Base-by-base conservation (phyloP, 2,113 vertebrate species). In the Halichoerus grypus region DNA sequence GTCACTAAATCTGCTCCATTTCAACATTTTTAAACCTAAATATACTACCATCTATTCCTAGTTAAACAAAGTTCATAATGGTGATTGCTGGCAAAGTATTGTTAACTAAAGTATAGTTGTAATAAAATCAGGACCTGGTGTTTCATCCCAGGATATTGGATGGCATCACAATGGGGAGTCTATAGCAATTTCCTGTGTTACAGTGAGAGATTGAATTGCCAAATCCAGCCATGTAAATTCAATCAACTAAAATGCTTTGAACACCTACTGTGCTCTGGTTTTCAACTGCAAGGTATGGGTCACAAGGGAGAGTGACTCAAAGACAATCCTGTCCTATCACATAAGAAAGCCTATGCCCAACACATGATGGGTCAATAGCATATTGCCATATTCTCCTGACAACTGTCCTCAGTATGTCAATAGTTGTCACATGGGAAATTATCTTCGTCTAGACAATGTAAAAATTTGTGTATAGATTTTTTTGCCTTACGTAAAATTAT, bases 11-110 rank as follows among this genome's bases (percentile, higher is more conserved):
- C 55, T 80, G 7, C 16, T 71, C 2, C 21, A 61, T 81, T 94
- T 96, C 74, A 71, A 74, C 9, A 72, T 83, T 83, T 93, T 83
- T 28, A 81, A 95, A 42, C 7, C 10, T 77, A 91, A 61, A 46
- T 94, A 80, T 53, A 51, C 8, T 39, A 24, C 26, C 15, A 72
- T 65, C 21, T 5, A 65, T n/a, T 36, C 5, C 4, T 53, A 69
- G 0, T 31, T 24, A 33, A 96, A 51, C 14, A 92, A 59, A 86
- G 67, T 42, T 55, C 46, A 39, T 36, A 89, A n/a, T 5, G 12
- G 6, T 67, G 55, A 46, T 67, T 19, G 0, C 0, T 67, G 22
- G 1, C 1, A 82, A 59, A 65, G 67, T 88, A 39, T 42, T 77
- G 11, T 55, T 77, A 88, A 88, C 59, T 81, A 77, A 61, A 71